Percentiles rank a stretch among this genome's conserved stretches.
Conservation (phyloP, 2,113 vertebrate genomes). For the Cepphus grylle region DNA sequence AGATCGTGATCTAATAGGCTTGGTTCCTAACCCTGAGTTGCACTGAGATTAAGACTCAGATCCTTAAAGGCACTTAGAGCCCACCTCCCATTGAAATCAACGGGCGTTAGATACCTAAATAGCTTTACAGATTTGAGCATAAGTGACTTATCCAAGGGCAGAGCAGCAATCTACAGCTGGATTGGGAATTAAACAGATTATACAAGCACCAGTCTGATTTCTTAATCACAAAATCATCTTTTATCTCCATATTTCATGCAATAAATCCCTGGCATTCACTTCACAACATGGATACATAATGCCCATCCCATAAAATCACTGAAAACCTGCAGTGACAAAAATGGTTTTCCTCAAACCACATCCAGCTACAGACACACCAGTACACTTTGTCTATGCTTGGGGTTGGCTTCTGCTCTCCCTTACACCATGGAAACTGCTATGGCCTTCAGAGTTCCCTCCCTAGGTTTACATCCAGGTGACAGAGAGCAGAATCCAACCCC, state of each 20-base stretch:
- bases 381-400: neutral
- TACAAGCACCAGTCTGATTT: neutral
- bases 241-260: neutral
- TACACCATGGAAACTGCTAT: neutral
- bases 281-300: neutral
- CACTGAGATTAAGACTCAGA: constrained; percentile 1
- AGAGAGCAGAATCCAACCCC: constrained; percentile 21
- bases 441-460: neutral
- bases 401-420: neutral
- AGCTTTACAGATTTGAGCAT: constrained; percentile 37
- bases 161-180: neutral
- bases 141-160: constrained; percentile 47
- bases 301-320: neutral
- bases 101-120: constrained; percentile 41
- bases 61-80: constrained; percentile 17
- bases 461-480: neutral
- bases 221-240: constrained; percentile 30
- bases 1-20: neutral
- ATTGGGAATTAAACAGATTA: constrained; percentile 46
- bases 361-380: neutral
- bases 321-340: neutral
- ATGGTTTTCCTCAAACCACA: neutral
- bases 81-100: constrained; percentile 39
- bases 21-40: neutral
- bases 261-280: neutral